Evolutionary conservation across 2,888 invertebrate genomes (phyloP), one percentile per base, ranked within the genome.

Genomic region (Sialis fuliginosa): DNA sequence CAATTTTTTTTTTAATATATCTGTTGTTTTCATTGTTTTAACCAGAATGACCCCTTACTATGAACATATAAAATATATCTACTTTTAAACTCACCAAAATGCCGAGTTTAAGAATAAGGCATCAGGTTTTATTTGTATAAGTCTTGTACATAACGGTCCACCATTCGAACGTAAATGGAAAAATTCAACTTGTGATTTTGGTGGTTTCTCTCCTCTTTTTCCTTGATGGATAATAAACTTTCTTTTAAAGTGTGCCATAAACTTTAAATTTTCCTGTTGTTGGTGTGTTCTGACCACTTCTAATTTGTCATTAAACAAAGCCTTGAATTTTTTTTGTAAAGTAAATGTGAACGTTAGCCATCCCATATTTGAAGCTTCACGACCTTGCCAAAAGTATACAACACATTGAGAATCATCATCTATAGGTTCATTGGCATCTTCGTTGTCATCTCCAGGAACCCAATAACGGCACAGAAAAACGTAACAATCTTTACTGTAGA

Each of bases 381-480:
- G 72, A 0, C 97, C 97, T 68, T 99, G 98, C 98, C 98, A 98
- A 71, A 99, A 99, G 68, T 98, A 98, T n/a, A 97, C 96, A 43
- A 95, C 89, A 69, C 93, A 95, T 60, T 90, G 88, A 58, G 82
- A 86, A 47, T 64, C 66, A 59, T 84, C 83, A 8, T 68, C 52
- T n/a, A 60, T 56, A 0, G 62, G 59, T 47, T 62, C 63, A 2
- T 55, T 56, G 9, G 44, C 44, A 31, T 46, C 67, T 2, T 69
- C 73, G 5, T 73, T 68, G 3, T 66, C 69, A 34, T 72, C 75
- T 1, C 70, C 69, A 5, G 72, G 72, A 56, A 92, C 77, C 76
- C 93, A 90, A 64, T 98, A 98, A 56, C 93, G 80, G 61, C 97
- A 98, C 9, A 98, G 72, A 67, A 97, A 97, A 43, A 98, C 97